phyloP scores from a whole-genome alignment of 1,140 invertebrate genomes.

The Orussus abietinus region DNA sequence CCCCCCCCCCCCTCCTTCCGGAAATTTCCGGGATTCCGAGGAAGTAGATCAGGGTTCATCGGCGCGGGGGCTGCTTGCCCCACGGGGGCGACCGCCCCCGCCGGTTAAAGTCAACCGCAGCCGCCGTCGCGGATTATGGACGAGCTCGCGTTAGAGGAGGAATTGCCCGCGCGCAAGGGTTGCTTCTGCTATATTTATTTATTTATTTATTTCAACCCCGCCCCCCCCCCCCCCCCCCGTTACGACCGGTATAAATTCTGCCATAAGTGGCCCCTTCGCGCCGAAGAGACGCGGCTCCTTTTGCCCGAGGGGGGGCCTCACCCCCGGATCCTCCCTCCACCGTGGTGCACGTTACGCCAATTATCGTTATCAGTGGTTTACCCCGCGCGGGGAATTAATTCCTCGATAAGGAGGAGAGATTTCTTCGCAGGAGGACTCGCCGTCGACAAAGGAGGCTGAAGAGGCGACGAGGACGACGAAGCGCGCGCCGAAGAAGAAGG shows the following conservation, averaged over 20 bases:
- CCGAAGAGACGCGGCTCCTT: slow-evolving; percentile 3
- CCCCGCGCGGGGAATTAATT: too few relatives aligned
- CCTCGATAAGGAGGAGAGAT: slow-evolving; percentile 5
- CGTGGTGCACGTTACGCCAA: too few relatives aligned
- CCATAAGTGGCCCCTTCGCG: slow-evolving; percentile 21
- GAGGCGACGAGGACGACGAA: background rate
- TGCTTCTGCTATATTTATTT: slow-evolving; percentile 35
- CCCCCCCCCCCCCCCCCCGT: slow-evolving; percentile 19
- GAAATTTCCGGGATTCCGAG: background rate
- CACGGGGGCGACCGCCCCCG: too few relatives aligned
- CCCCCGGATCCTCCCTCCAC: too few relatives aligned
- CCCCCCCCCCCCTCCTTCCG: too few relatives aligned
- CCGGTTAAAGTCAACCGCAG: slow-evolving; percentile 35
- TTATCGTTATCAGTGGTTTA: too few relatives aligned
- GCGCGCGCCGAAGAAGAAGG: slow-evolving; percentile 2
- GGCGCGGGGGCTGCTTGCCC: too few relatives aligned
- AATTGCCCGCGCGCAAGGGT: slow-evolving; percentile 23
- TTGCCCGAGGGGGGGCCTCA: too few relatives aligned
- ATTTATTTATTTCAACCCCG: slow-evolving; percentile 26
- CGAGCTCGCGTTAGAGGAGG: slow-evolving; percentile 30
- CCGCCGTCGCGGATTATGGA: slow-evolving; percentile 32
- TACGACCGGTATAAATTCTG: slow-evolving; percentile 37
- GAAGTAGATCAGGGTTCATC: too few relatives aligned
- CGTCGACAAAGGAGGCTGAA: background rate
- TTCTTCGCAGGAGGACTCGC: too few relatives aligned